phyloP scores from a whole-genome alignment of 2,888 invertebrate species.

The Latrodectus hesperus region DNA sequence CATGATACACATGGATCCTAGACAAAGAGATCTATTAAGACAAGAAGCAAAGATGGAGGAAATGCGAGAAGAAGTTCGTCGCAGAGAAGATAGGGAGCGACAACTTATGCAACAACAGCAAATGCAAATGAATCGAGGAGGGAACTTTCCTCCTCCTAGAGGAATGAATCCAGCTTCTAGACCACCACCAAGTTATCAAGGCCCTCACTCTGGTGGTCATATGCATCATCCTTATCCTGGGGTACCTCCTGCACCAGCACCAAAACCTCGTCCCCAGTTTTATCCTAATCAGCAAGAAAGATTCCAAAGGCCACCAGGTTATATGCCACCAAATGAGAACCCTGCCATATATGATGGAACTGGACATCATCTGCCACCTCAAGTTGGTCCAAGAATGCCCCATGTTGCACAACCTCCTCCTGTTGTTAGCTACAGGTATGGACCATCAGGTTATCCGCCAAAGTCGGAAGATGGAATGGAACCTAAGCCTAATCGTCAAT shows the following conservation, averaged over 20 bases:
- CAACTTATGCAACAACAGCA: conserved; percentile 59
- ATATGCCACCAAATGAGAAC: conserved; percentile 76
- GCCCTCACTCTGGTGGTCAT: conserved; percentile 35
- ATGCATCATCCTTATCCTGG: conserved; percentile 51
- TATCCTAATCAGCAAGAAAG: conserved; percentile 68
- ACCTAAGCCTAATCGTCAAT: conserved; percentile 39
- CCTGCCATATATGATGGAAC: conserved; percentile 71
- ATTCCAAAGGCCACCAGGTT: conserved; percentile 81
- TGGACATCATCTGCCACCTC: conserved; percentile 73
- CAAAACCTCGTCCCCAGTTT: conserved; percentile 71
- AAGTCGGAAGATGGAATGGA: conserved; percentile 55
- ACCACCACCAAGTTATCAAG: conserved; percentile 31
- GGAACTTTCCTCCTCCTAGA: conserved; percentile 51
- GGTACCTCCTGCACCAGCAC: conserved; percentile 72
- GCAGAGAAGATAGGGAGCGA: conserved; percentile 76
- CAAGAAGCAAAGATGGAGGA: conserved; percentile 77
- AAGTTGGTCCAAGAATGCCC: conserved; percentile 73
- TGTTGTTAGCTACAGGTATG: conserved; percentile 70
- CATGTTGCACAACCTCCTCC: conserved; percentile 58
- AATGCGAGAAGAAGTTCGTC: conserved; percentile 86
- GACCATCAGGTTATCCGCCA: conserved; percentile 71
- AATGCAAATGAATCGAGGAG: conserved; percentile 45
- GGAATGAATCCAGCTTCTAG: conserved; percentile 51
- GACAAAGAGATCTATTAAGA: conserved; percentile 73
- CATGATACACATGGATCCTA: conserved; percentile 61